Evolutionary conservation across 92 coral and sea anemone genomes (phyloP), one percentile per base, ranked within the genome.

Genomic region (Desmophyllum pertusum): DNA sequence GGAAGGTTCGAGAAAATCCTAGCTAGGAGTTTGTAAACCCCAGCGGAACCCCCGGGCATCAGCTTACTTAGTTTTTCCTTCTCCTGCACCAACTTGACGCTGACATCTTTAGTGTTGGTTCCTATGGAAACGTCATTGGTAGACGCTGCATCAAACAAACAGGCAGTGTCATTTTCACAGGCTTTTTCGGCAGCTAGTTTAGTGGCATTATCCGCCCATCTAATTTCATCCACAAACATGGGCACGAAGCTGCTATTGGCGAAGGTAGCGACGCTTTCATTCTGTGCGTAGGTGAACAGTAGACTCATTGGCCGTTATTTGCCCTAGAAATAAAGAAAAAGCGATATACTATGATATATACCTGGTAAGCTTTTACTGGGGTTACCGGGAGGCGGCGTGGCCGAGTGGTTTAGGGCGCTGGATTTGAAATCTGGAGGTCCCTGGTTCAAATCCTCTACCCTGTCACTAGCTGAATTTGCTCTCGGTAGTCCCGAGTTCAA

Each of bases 101-200:
- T 79, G 8, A 81, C 78, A 25, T 86, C 81, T 69, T 70, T 66
- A 25, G 93, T 91, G 81, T 75, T 82, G 15, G 81, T 73, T 38
- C 93, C 97, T 65, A 93, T 66, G 40, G 88, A 59, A 29, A 86
- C 83, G 79, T 88, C 92, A 19, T 90, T 89, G 36, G 97, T 93
- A 6, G 90, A 85, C 10, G 97, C 97, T 29, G 90, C 86, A 46
- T 93, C 97, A 63, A 91, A 93, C 85, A 93, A 64, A 53, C 97
- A 93, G 40, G 72, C 85, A 0, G 36, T 75, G 53, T 93, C 87
- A 18, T 67, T 86, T 2, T 83, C 91, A 73, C 97, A 93, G 1
- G 50, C 55, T 15, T 25, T 71, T 25, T n/a, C 19, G 8, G 97
- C 97, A 33, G 51, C 77, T 7, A 21, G 38, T 78, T 45, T 63